Conservation (phyloP, 2,113 vertebrate species). For the Girardinichthys multiradiatus region DNA sequence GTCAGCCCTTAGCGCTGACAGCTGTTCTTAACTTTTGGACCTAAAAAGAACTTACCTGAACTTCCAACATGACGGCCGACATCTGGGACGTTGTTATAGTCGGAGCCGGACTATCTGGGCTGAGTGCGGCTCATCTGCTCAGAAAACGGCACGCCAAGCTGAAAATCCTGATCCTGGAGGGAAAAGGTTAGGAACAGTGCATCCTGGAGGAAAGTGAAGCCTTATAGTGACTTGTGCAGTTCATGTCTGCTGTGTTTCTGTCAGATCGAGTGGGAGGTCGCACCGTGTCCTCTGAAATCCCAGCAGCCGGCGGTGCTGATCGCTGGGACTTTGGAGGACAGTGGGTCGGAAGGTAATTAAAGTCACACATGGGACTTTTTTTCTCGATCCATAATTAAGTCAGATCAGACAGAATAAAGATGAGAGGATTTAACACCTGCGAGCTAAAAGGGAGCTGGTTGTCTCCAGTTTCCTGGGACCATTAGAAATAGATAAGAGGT, state of each 20-base stretch:
- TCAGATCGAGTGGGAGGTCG: constrained; percentile 79
- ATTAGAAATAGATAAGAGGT: neutral
- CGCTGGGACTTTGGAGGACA: constrained; percentile 81
- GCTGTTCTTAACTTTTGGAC: neutral
- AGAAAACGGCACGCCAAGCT: constrained; percentile 59
- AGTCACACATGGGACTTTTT: neutral
- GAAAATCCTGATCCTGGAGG: constrained; percentile 75
- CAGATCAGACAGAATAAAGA: neutral
- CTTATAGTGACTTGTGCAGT: neutral
- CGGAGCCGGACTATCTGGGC: constrained; percentile 78
- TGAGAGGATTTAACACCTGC: neutral
- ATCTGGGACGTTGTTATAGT: constrained; percentile 78
- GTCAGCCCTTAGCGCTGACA: neutral
- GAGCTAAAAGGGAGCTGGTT: neutral
- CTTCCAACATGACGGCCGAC: constrained; percentile 60
- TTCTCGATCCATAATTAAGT: neutral
- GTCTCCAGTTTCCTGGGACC: constrained; percentile 5
- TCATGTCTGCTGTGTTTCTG: neutral
- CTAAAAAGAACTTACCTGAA: neutral
- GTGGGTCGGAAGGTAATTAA: constrained; percentile 78
- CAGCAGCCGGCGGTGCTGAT: constrained; percentile 69
- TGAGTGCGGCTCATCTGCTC: constrained; percentile 73
- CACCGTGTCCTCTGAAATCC: constrained; percentile 67
- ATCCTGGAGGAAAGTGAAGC: neutral
- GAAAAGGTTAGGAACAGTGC: constrained; percentile 67